Evolutionary conservation across 37 sponge, comb jelly and placozoan species (phyloP), one percentile per base, ranked within the genome.

Genomic region (Beroe forskalii): DNA sequence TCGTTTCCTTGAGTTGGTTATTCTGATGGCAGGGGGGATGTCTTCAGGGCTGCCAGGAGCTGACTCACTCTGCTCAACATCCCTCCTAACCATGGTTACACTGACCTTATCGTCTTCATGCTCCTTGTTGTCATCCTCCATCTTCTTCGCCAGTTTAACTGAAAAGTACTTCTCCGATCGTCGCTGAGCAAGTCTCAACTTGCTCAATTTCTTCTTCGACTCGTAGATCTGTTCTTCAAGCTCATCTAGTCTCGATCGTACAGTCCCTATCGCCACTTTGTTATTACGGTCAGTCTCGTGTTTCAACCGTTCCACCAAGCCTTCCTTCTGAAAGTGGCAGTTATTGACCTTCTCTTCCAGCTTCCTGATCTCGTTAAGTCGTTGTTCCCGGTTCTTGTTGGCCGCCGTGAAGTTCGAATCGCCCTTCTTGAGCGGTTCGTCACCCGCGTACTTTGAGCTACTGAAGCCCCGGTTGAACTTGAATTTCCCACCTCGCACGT

Each of bases 91-190:
- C 60, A 17, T 19, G 17, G 60, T 55, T 48, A 48, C 12, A 6
- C 12, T 17, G 12, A 17, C 55, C 55, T 48, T 48, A 1, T 69
- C 32, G 24, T 63, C 66, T 19, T 8, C 6, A 63, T 63, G 20
- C 32, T 31, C 17, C 35, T 69, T 69, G 1, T 36, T 35, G 35
- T 35, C 66, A 23, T 4, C n/a, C 25, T 63, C 39, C 38, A 69
- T 69, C 38, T 32, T 2, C 1, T 69, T 69, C 4, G 72, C 27
- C 36, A 69, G 40, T 27, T 80, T 80, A 1, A 44, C 30, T 6
- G 86, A 38, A n/a, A 33, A 80, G 42, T 80, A 80, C 55, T 80
- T 80, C 27, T 80, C 86, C 9, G 86, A 80, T 80, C 86, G 44
- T 22, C 40, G 37, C 27, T 80, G 86, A n/a, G 86, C 28, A 1